Evolutionary conservation across 2,113 vertebrate species (phyloP), one percentile per base, ranked within the genome.

Genomic region (Vombatus ursinus): DNA sequence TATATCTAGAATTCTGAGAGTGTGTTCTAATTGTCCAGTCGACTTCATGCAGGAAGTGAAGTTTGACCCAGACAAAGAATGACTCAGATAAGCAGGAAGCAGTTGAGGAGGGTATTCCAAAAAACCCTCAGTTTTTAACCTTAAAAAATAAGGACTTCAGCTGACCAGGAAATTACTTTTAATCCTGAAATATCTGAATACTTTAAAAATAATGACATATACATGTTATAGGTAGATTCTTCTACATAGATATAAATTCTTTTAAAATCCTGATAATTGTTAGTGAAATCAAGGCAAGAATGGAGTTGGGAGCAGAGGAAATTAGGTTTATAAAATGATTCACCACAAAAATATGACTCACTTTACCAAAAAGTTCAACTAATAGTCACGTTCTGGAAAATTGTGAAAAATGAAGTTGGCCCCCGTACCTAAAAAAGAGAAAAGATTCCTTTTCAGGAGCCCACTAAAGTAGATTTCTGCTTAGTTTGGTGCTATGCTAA

Each of bases 391-490:
- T 68, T 94, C 51, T 61, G 49, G 52, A 92, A 51, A 91, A 96
- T 91, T 96, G 91, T 90, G 48, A 96, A 96, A 84, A 93, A 37
- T 50, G 48, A 92, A 53, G 93, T 44, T 57, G 84, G 50, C 37
- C 9, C 2, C 23, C 90, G n/a, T 84, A 77, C 50, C 52, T 93
- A 94, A 92, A 94, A 91, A 37, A 31, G 31, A 24, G 24, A 48
- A 54, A 19, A 2, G 23, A 8, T 25, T 16, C 44, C 48, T 37
- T 90, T 90, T 47, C 91, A 19, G 50, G 23, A 92, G 48, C 47
- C 92, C n/a, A 92, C 51, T 91, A 95, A 96, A 94, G 53, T 57
- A 96, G 54, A 16, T 94, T 95, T 90, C 95, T 96, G 50, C 50
- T 97, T 93, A 93, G n/a, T 14, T 96, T 44, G 50, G 92, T 95